Percentiles rank a stretch among this genome's conserved stretches.
These are phyloP conservation scores for Todus mexicanus DNA, from an alignment of 2,797 vertebrate genomes.

Conservation along the genomic window DNA sequence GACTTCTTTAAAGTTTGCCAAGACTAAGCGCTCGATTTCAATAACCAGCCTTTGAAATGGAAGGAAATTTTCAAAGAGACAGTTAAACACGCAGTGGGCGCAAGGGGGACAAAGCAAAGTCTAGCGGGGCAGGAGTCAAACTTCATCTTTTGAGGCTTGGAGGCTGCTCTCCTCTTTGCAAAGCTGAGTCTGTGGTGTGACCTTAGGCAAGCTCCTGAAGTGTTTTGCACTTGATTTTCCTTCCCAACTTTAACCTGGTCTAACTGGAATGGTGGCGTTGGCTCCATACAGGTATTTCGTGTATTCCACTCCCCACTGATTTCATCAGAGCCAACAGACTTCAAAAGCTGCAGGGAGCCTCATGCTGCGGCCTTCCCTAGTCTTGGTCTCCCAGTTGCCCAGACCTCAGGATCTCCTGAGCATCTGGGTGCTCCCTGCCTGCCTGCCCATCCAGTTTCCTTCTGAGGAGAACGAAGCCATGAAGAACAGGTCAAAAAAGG, in stretches of 20 bases:
- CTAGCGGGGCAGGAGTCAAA: background rate
- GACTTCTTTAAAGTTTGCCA: conserved; percentile 21
- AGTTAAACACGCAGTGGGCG: background rate
- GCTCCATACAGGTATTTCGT: background rate
- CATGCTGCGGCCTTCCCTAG: background rate
- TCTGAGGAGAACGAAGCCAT: background rate
- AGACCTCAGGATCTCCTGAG: background rate
- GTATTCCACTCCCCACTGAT: background rate
- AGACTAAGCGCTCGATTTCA: conserved; percentile 5
- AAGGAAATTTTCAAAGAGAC: background rate
- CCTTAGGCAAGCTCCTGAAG: background rate
- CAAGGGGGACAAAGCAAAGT: background rate
- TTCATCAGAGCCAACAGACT: background rate
- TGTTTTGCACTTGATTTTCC: background rate
- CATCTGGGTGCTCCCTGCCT: background rate
- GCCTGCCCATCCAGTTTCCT: background rate
- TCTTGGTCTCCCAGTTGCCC: background rate
- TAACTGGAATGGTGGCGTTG: background rate
- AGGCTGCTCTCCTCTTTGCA: background rate
- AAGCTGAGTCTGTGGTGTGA: background rate
- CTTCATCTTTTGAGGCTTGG: background rate
- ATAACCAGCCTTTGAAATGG: background rate
- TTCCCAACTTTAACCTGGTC: background rate
- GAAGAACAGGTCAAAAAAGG: background rate
- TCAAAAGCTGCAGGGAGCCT: background rate